Conservation (phyloP, 2,888 invertebrate species). For the Tiliacea aurago region DNA sequence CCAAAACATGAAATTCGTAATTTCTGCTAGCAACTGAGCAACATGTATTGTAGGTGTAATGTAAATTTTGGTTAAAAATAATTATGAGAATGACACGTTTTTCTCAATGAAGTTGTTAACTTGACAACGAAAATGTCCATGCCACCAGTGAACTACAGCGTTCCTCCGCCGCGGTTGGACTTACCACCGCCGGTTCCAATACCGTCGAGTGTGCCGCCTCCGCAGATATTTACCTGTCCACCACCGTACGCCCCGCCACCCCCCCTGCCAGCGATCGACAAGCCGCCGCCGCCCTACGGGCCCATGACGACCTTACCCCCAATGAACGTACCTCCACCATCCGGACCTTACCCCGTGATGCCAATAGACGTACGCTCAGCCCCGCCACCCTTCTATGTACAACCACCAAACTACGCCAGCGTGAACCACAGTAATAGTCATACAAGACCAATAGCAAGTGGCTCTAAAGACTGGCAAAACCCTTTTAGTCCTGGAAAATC, state of each 20-base stretch:
- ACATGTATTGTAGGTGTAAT: not conserved
- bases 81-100: not conserved
- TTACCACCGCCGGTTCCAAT: slow-evolving; percentile 76
- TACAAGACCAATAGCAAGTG: not conserved
- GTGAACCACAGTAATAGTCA: slow-evolving; percentile 10
- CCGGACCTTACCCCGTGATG: slow-evolving; percentile 53
- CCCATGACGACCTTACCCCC: slow-evolving; percentile 60
- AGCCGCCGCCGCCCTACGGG: slow-evolving; percentile 48
- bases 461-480: slow-evolving; percentile 35
- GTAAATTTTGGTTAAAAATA: slow-evolving; percentile 9
- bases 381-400: slow-evolving; percentile 58
- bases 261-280: slow-evolving; percentile 29
- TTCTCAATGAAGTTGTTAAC: not conserved
- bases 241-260: slow-evolving; percentile 66
- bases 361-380: slow-evolving; percentile 60
- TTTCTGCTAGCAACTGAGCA: not conserved
- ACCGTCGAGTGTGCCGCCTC: slow-evolving; percentile 69
- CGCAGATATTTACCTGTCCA: slow-evolving; percentile 67
- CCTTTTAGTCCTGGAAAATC: slow-evolving; percentile 29
- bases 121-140: slow-evolving; percentile 74
- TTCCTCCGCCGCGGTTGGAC: slow-evolving; percentile 79
- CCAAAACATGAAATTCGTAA: not conserved
- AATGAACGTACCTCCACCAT: slow-evolving; percentile 69
- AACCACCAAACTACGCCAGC: slow-evolving; percentile 21
- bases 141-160: slow-evolving; percentile 79